Evolutionary conservation across 2,113 vertebrate genomes (phyloP).

Genomic region (Eulacestoma nigropectus): DNA sequence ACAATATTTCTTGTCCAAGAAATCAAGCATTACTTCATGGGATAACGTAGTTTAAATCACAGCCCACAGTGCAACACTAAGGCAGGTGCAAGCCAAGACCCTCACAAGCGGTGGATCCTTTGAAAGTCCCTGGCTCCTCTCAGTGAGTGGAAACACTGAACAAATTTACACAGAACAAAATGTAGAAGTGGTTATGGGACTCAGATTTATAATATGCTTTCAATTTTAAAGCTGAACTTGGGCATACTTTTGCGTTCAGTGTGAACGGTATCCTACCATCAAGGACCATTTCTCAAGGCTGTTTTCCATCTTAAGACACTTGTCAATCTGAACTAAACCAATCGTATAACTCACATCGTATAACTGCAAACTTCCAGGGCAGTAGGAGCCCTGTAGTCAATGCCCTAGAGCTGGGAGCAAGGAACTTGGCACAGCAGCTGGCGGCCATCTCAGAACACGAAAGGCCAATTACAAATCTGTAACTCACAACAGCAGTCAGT

Average conservation of each 20-base stretch:
- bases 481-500: neutral
- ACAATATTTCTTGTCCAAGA: neutral
- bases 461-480: neutral
- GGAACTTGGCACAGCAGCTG: neutral
- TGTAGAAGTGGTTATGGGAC: neutral
- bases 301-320: neutral
- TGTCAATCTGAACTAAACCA: neutral
- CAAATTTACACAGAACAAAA: neutral
- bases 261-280: neutral
- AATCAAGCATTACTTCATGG: neutral
- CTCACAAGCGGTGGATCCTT: neutral
- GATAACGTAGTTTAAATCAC: neutral
- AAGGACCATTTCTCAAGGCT: neutral
- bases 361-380: neutral
- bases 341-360: neutral
- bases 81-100: neutral
- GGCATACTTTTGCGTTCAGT: rapidly evolving
- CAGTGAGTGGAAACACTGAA: neutral
- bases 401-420: neutral
- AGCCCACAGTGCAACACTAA: neutral
- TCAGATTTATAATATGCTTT: neutral
- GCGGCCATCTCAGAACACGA: neutral
- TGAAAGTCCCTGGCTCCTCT: neutral
- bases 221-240: neutral
- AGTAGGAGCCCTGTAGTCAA: neutral